Evolutionary conservation across 1,140 invertebrate genomes (phyloP).

Genomic region (Magallana ariakensis): DNA sequence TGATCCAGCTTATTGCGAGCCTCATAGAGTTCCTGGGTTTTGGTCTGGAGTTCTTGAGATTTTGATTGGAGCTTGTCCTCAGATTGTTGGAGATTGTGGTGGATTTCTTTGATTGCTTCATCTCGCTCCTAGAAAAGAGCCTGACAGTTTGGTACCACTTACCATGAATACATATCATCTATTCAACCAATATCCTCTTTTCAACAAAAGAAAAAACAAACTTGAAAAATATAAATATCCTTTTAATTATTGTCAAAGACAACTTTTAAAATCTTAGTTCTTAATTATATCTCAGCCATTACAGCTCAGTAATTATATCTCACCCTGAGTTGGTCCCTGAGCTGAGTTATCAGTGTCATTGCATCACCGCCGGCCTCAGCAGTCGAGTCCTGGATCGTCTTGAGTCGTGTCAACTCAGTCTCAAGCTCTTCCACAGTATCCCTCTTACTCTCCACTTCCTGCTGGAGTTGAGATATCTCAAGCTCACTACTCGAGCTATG

Average conservation of each 20-base stretch:
- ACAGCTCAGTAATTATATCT: not conserved
- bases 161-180: too few species aligned
- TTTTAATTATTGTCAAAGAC: too few species aligned
- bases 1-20: conserved; percentile 54
- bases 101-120: conserved; percentile 48
- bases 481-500: conserved; percentile 42
- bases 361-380: conserved; percentile 48
- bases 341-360: conserved; percentile 34
- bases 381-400: not conserved
- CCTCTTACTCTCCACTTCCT: conserved; percentile 32
- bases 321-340: conserved; percentile 50
- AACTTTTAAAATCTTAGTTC: too few species aligned
- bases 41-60: conserved; percentile 52
- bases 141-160: too few species aligned
- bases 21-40: conserved; percentile 58
- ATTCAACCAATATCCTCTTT: too few species aligned
- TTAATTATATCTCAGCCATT: too few species aligned
- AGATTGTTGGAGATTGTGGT: conserved; percentile 35
- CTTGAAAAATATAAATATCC: too few species aligned
- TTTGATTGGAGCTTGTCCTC: conserved; percentile 43
- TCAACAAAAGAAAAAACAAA: too few species aligned
- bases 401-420: conserved; percentile 24
- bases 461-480: conserved; percentile 47
- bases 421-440: conserved; percentile 43
- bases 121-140: conserved; percentile 50